Base-by-base conservation (phyloP, 2,113 vertebrate species). In the Epinephelus lanceolatus region DNA sequence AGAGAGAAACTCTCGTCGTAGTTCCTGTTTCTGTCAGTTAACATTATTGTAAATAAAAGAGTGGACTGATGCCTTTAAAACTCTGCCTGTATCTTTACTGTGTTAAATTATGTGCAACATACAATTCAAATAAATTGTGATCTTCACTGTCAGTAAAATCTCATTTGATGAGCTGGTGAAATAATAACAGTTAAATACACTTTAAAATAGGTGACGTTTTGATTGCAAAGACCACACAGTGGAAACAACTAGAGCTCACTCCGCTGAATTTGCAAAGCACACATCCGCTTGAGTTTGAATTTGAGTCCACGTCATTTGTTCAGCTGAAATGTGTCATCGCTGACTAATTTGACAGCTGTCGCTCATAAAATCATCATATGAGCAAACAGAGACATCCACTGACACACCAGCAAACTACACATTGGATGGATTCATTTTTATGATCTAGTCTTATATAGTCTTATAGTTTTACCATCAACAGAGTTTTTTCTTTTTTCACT, bases 11-110 rank as follows among this genome's bases (percentile, higher is more conserved):
- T 19, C 63, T 72, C n/a, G 19, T 53, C 73, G 12, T 23, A 78
- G 89, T 93, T 94, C 90, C 92, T 92, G 89, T 88, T 94, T 86
- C 80, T 70, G 71, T 77, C 75, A 71, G 23, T 79, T 91, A 84
- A 86, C 77, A 52, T 71, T 25, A 68, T 61, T 92, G 87, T 93
- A 91, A 87, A 92, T 91, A 88, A 88, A 85, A 70, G 21, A 82
- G 55, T 83, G 72, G 74, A 55, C 37, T 70, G 61, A 69, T 84
- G 45, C 63, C 18, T 6, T 59, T 37, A 7, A 37, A 53, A 75
- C 40, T 76, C 14, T 14, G 55, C 14, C 45, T 78, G 56, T 55
- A 30, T 71, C 27, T 71, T 79, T 78, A 37, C 42, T 80, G 23
- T 80, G 11, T 83, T 79, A 51, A 51, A 76, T 45, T 21, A 47